Base-by-base conservation (phyloP, 1,140 invertebrate species). In the Magallana angulata region DNA sequence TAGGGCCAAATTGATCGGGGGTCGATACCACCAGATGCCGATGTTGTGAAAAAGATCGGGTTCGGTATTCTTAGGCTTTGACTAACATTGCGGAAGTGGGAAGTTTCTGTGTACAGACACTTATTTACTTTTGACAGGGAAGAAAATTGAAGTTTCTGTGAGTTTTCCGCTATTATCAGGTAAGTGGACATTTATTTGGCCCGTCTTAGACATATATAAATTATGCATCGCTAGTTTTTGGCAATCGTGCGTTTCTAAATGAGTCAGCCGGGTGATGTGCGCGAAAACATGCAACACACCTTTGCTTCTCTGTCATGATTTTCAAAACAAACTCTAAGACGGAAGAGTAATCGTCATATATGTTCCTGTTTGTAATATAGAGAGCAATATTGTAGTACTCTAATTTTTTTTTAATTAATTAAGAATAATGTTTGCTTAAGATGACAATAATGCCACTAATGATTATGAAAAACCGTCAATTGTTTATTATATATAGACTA, bases 41-140 rank as follows among this genome's bases (percentile, higher is more conserved):
- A 36, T 0, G 36, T 36, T 36, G 4, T 36, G 1, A 6, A 14
- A 64, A 71, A 90, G 81, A 83, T 83, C 18, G 58, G 82, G 68
- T 71, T 71, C 68, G 68, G 12, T 71, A 12, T 71, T 71, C 24
- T 12, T 3, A 12, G 2, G 12, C 9, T 12, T 71, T 18, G 12
- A 71, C 68, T 30, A 11, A 24, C 68, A 71, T 71, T 30, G 68
- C 68, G 68, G 68, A 71, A 71, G 68, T 71, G 68, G 68, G 68
- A 71, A 71, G 68, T 30, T 36, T 12, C 68, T 71, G 24, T 18
- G 36, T 64, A 71, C 68, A 71, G 68, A 71, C 68, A 71, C 8
- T 36, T 36, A 36, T 36, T 36, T 71, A 71, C 36, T 71, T 11
- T 71, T 71, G 68, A 71, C 68, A 71, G 36, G 68, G 68, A 71